Percentiles rank a stretch among this genome's conserved stretches.
Evolutionary conservation across 2,888 invertebrate species (phyloP).

Genomic region (Ganaspis brasiliensis): DNA sequence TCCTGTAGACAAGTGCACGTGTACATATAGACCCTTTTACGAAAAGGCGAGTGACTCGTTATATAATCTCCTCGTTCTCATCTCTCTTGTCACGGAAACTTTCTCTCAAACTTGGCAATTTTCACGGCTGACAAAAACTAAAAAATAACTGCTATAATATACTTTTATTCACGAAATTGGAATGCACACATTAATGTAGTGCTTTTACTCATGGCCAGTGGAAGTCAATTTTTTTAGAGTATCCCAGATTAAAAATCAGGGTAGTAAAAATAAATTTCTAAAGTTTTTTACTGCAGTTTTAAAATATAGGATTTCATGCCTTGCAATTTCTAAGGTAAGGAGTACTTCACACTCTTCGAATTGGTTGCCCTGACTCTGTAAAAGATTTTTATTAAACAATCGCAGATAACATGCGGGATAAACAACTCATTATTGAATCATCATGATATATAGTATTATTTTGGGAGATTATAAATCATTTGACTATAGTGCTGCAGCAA

Average conservation of each 20-base stretch:
- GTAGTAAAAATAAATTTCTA: too few species aligned
- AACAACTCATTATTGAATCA: not conserved
- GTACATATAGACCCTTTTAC: constrained; percentile 46
- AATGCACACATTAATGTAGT: too few species aligned
- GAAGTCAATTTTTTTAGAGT: too few species aligned
- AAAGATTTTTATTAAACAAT: too few species aligned
- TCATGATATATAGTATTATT: not conserved
- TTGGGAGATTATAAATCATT: not conserved
- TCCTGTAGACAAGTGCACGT: constrained; percentile 50
- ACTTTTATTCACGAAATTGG: constrained; percentile 23
- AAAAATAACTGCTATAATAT: constrained; percentile 45
- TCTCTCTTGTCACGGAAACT: constrained; percentile 27
- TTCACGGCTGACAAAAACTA: constrained; percentile 48
- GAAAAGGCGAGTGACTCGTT: constrained; percentile 46
- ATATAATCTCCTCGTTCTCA: constrained; percentile 24
- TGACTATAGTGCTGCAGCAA: not conserved
- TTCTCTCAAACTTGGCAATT: constrained; percentile 25
- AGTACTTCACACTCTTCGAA: too few species aligned
- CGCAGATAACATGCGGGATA: too few species aligned
- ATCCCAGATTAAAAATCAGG: too few species aligned
- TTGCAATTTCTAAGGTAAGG: too few species aligned
- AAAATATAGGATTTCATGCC: too few species aligned
- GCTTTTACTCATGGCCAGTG: too few species aligned
- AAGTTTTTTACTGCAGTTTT: too few species aligned
- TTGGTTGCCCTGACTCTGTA: too few species aligned